Evolutionary conservation across 1,140 invertebrate species (phyloP).

Genomic region (Lepidurus apus): DNA sequence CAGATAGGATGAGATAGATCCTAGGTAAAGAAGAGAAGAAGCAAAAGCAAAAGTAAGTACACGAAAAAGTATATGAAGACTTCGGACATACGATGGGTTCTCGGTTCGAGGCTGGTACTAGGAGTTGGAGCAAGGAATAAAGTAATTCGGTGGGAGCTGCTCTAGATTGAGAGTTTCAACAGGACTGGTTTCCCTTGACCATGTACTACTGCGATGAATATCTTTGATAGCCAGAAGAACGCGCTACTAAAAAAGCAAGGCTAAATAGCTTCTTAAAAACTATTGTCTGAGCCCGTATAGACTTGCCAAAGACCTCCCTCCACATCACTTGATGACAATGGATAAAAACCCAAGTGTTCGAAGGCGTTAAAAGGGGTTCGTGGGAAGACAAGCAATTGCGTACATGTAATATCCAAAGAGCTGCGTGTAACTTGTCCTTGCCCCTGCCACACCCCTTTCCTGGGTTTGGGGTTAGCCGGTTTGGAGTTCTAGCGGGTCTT

Average conservation of each 20-base stretch:
- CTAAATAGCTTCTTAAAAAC: not conserved
- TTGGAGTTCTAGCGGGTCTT: not conserved
- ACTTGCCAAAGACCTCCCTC: not conserved
- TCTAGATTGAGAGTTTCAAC: not conserved
- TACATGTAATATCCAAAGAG: not conserved
- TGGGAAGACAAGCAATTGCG: not conserved
- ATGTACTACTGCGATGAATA: not conserved
- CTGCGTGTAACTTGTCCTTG: not conserved
- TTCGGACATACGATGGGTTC: not conserved
- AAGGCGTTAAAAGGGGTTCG: not conserved
- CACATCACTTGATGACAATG: not conserved
- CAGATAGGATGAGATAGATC: no score
- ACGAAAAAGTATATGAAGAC: no score
- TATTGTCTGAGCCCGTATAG: not conserved
- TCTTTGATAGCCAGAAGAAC: conserved; percentile 2
- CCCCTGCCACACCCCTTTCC: not conserved
- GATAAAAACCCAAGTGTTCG: not conserved
- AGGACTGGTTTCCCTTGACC: conserved; percentile 14
- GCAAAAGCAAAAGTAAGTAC: no score
- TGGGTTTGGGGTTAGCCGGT: not conserved
- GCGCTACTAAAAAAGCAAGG: not conserved
- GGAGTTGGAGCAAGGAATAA: not conserved
- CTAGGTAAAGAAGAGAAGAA: no score
- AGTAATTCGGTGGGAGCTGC: not conserved
- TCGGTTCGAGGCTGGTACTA: not conserved